These are phyloP conservation scores for Raja brachyura DNA, from an alignment of 2,113 vertebrate species.

Conservation along the genomic window DNA sequence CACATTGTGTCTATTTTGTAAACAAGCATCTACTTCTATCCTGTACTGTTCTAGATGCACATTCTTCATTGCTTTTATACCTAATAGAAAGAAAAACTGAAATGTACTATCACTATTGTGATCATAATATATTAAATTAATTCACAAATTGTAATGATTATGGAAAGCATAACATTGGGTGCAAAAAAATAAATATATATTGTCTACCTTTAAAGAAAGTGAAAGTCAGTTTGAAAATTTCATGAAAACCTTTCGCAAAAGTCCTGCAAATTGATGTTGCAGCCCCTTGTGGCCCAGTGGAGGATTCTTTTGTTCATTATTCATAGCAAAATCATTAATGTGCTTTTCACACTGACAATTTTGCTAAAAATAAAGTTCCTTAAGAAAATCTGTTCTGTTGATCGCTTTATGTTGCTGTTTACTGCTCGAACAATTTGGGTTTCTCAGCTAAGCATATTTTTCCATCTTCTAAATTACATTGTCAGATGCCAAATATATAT, in stretches of 20 bases:
- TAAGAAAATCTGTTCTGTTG: neutral
- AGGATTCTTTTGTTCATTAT: constrained; percentile 7
- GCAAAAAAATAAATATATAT: neutral
- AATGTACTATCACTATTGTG: neutral
- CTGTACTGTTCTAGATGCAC: neutral
- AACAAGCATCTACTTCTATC: no score
- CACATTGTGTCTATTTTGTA: no score
- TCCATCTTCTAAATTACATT: no score
- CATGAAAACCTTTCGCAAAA: neutral
- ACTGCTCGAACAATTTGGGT: no score
- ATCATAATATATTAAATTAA: neutral
- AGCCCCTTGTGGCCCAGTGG: neutral
- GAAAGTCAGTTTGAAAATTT: neutral
- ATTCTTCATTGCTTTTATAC: neutral
- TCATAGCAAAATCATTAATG: neutral
- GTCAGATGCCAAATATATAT: neutral
- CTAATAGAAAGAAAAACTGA: neutral
- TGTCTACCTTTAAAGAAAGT: neutral
- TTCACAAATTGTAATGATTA: neutral
- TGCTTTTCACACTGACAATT: neutral
- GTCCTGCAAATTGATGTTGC: neutral
- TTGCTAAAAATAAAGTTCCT: neutral
- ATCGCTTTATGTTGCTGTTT: no score
- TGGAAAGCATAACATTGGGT: neutral
- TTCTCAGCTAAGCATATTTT: neutral